Conservation (phyloP, 2,888 invertebrate genomes). For the Odontocerum albicorne region DNA sequence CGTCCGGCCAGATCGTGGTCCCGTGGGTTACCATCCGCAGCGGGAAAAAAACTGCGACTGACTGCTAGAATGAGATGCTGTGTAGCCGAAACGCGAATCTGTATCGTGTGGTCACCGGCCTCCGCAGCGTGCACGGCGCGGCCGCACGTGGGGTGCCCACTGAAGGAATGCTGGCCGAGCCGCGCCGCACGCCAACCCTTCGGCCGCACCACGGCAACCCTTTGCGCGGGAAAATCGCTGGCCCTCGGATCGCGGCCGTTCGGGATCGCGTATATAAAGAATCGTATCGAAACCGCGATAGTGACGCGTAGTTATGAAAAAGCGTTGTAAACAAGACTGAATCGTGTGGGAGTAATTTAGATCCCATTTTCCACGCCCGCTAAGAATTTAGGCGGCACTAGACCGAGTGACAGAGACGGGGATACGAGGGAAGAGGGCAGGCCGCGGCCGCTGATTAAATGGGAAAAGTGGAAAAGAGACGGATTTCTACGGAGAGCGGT, state of each 20-base stretch:
- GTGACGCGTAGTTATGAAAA: constrained; percentile 11
- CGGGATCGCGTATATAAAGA: neutral
- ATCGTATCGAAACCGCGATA: neutral
- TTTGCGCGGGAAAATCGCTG: constrained; percentile 38
- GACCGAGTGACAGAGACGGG: constrained; percentile 42
- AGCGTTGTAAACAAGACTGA: constrained; percentile 14
- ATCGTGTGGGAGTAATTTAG: constrained; percentile 23
- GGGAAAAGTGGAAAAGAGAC: constrained; percentile 47
- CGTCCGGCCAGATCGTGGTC: constrained; percentile 12
- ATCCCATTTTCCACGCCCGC: constrained; percentile 40
- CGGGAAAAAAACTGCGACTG: constrained; percentile 28
- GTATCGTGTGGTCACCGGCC: constrained; percentile 42
- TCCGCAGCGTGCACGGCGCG: constrained; percentile 15
- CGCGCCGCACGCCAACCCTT: constrained; percentile 41
- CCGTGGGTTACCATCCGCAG: constrained; percentile 23
- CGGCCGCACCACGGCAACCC: constrained; percentile 50
- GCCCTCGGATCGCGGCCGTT: neutral
- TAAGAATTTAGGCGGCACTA: constrained; percentile 32
- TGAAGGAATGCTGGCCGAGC: constrained; percentile 39
- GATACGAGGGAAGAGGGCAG: constrained; percentile 45
- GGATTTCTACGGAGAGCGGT: constrained; percentile 45
- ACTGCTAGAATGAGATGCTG: constrained; percentile 12
- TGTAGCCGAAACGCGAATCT: constrained; percentile 41
- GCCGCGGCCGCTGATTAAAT: constrained; percentile 48
- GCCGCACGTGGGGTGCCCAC: constrained; percentile 35